Evolutionary conservation across 1,140 invertebrate genomes (phyloP).

Genomic region (Meloidogyne hapla): DNA sequence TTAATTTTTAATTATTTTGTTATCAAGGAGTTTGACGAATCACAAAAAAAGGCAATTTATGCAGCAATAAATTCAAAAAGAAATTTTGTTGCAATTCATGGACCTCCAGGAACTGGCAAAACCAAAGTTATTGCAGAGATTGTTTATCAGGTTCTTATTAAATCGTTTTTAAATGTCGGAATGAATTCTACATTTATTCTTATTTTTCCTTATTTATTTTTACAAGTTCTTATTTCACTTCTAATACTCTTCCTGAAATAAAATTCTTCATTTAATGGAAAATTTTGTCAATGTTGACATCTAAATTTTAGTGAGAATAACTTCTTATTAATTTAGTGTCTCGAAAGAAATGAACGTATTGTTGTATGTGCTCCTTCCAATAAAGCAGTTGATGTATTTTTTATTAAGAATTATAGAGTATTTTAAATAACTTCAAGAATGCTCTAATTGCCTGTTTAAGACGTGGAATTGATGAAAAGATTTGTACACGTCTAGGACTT

Average conservation of each 20-base stretch:
- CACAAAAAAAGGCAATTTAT: conserved; percentile 25
- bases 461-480: background rate
- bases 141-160: conserved; percentile 40
- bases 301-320: too few relatives aligned
- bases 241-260: too few relatives aligned
- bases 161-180: conserved; percentile 16
- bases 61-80: conserved; percentile 25
- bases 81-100: conserved; percentile 40
- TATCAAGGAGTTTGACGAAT: conserved; percentile 40
- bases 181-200: background rate
- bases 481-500: background rate
- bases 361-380: conserved; percentile 36
- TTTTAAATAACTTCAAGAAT: background rate
- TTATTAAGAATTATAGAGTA: background rate
- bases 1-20: background rate
- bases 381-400: conserved; percentile 26
- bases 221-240: background rate
- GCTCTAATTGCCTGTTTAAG: background rate
- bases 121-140: conserved; percentile 45
- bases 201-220: background rate
- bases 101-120: conserved; percentile 48
- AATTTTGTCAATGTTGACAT: too few relatives aligned
- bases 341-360: conserved; percentile 29
- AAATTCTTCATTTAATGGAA: too few relatives aligned
- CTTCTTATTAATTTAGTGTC: conserved; percentile 15